Evolutionary conservation across 64 coral and sea anemone species (phyloP).

Genomic region (Stichodactyla helianthus): DNA sequence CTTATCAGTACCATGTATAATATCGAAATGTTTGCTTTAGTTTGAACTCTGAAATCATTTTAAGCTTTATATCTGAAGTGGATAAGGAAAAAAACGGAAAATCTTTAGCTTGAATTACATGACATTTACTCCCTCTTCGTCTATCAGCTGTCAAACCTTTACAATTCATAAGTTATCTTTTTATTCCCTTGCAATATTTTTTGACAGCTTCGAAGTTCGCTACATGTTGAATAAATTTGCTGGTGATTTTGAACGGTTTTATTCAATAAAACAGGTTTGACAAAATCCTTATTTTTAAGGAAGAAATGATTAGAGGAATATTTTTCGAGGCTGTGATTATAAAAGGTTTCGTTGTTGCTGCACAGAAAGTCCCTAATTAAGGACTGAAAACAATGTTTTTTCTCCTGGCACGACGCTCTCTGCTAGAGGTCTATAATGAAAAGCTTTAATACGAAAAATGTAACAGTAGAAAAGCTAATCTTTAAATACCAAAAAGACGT

Average conservation of each 20-base stretch:
- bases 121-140: not conserved
- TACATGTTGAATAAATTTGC: not conserved
- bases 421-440: not conserved
- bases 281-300: not conserved
- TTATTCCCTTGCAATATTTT: not conserved
- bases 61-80: conserved; percentile 2
- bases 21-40: not conserved
- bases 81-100: not conserved
- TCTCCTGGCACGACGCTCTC: not conserved
- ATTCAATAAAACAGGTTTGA: not conserved
- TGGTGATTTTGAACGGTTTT: not conserved
- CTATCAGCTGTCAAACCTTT: not conserved
- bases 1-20: not conserved
- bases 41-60: not conserved
- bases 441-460: not conserved
- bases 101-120: not conserved
- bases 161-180: not conserved
- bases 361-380: not conserved
- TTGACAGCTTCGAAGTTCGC: not conserved
- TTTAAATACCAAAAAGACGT: not conserved
- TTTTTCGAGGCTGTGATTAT: not conserved
- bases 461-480: not conserved
- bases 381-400: not conserved
- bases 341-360: not conserved
- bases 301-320: not conserved